phyloP scores from a whole-genome alignment of 2,113 vertebrate species.

The Lampris megalopsis region DNA sequence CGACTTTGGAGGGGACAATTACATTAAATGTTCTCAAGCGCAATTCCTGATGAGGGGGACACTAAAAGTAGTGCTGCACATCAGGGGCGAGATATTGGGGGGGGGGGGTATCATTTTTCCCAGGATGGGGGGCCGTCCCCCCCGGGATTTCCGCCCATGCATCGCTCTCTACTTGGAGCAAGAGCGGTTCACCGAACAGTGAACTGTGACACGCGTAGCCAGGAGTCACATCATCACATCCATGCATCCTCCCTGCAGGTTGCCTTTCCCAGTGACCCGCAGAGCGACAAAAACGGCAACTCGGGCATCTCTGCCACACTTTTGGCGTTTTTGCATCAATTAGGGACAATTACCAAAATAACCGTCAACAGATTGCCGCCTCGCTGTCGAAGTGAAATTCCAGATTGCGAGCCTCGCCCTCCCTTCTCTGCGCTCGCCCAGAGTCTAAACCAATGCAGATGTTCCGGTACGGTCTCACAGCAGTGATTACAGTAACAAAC shows the following conservation, averaged over 20 bases:
- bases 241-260: slow-evolving; percentile 59
- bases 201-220: slow-evolving; percentile 46
- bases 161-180: background rate
- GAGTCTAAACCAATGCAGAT: slow-evolving; percentile 83
- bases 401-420: slow-evolving; percentile 79
- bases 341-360: slow-evolving; percentile 81
- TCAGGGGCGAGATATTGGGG: no score
- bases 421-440: slow-evolving; percentile 60
- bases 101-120: no score
- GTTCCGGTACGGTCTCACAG: slow-evolving; percentile 79
- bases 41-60: no score
- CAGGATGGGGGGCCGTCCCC: no score
- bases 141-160: no score
- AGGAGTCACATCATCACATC: slow-evolving; percentile 60
- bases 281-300: slow-evolving; percentile 59
- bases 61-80: no score
- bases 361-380: slow-evolving; percentile 80
- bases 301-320: slow-evolving; percentile 62
- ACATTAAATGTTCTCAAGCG: no score
- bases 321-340: slow-evolving; percentile 72
- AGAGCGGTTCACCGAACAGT: slow-evolving; percentile 51
- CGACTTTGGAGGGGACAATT: no score
- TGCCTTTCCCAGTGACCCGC: slow-evolving; percentile 60
- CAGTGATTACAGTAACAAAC: slow-evolving; percentile 83
- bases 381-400: slow-evolving; percentile 69